phyloP scores from a whole-genome alignment of 2,113 vertebrate genomes.

The Strix aluco region DNA sequence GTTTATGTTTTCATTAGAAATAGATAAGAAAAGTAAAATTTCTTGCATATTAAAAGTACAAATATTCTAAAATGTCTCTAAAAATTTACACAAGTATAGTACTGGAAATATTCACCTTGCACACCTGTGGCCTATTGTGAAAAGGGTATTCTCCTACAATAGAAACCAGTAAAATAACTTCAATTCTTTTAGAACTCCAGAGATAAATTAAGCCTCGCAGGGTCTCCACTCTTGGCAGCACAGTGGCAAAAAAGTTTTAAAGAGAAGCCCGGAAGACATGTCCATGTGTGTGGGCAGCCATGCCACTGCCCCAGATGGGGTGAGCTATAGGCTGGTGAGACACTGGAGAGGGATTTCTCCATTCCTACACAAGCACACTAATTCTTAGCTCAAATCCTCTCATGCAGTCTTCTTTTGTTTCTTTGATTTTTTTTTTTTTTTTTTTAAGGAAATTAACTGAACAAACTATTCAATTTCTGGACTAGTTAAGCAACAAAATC shows the following conservation, averaged over 20 bases:
- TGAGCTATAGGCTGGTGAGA: not conserved
- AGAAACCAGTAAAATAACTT: not conserved
- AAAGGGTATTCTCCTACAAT: not conserved
- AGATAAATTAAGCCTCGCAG: not conserved
- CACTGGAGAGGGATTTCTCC: not conserved
- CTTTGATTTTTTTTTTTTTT: no score
- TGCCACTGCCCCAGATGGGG: accelerated
- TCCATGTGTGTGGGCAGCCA: not conserved
- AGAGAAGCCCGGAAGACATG: not conserved
- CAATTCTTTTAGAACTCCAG: not conserved
- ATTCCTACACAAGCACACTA: not conserved
- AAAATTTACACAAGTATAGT: not conserved
- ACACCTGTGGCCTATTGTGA: not conserved
- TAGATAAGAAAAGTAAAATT: not conserved
- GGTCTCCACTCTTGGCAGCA: not conserved
- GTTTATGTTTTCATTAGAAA: not conserved
- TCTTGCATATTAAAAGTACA: not conserved
- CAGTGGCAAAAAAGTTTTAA: not conserved
- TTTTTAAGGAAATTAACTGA: not conserved
- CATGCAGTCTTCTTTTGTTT: not conserved
- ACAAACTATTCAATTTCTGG: not conserved
- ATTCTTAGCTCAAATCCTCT: not conserved
- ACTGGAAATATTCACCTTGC: not conserved
- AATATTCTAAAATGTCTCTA: not conserved
- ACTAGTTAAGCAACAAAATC: not conserved